Evolutionary conservation across 2,113 vertebrate genomes (phyloP), one percentile per base, ranked within the genome.

Genomic region (Alligator mississippiensis): DNA sequence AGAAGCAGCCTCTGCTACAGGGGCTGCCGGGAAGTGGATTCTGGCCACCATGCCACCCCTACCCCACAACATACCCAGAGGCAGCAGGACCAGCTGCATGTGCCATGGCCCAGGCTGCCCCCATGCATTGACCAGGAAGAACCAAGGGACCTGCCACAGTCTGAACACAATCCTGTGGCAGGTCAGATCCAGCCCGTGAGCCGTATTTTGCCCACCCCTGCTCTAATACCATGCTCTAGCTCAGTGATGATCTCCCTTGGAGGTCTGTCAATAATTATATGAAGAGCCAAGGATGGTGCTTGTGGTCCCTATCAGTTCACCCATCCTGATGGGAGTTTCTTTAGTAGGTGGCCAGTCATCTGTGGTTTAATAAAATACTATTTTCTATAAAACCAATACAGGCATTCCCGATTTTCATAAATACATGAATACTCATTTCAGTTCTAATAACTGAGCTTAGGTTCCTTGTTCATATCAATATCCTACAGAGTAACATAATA

Each of bases 121-220:
- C 34, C 47, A 47, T 47, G 47, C 47, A 47, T 47, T 47, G 47
- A 47, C 47, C 47, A 47, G 47, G 47, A 47, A 47, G 47, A 47
- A 9, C 47, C 47, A 47, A 47, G 47, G 47, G 47, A 47, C 47
- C 47, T 47, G 47, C 47, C 47, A 47, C 47, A 47, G 9, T 7
- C 47, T 47, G 47, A 8, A 47, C 47, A 47, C 7, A 47, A 47
- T 47, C 47, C 47, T 9, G 7, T 47, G 47, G 47, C 60, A 55
- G 38, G 22, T 3, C 0, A 4, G 1, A 47, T 1, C n/a, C 18
- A 75, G 38, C 38, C 57, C 14, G 1, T 0, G 17, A 2, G 61
- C 61, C 61, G 9, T 11, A 12, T 21, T 28, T 1, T 78, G 3
- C 64, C 27, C 0, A 0, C 22, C 3, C 59, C 30, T 0, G 0